phyloP scores from a whole-genome alignment of 2,113 vertebrate species.

The Martes martes region DNA sequence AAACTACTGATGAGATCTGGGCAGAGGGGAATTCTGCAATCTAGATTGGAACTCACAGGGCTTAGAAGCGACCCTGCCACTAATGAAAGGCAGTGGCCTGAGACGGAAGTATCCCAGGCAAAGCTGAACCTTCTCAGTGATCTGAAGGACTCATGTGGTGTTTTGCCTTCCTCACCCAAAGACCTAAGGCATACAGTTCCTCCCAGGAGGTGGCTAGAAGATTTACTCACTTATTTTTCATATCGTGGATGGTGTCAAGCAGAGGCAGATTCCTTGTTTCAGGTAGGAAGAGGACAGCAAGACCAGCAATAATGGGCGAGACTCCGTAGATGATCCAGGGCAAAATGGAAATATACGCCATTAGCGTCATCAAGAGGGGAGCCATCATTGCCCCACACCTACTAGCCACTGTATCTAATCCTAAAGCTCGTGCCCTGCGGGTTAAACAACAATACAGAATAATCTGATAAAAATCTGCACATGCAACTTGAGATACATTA shows the following conservation, averaged over 20 bases:
- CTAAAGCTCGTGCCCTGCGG: constrained; percentile 83
- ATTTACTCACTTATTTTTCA: constrained; percentile 21
- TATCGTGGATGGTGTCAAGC: neutral
- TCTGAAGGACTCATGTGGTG: fast-evolving
- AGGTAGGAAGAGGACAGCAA: constrained; percentile 44
- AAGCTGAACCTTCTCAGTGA: neutral
- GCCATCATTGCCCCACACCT: constrained; percentile 82
- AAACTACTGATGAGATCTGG: neutral
- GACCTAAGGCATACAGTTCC: neutral
- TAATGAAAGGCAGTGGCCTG: neutral
- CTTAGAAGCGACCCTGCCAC: neutral
- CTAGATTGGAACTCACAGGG: neutral
- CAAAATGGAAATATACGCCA: constrained; percentile 53
- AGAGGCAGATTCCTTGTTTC: neutral
- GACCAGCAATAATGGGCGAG: constrained; percentile 77
- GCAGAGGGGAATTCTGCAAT: neutral
- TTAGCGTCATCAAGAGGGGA: constrained; percentile 80
- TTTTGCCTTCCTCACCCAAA: neutral
- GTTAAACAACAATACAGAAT: neutral
- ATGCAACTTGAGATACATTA: neutral
- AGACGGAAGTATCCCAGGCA: neutral
- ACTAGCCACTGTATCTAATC: constrained; percentile 79
- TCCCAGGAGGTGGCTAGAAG: neutral
- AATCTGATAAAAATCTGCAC: neutral
- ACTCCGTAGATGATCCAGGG: constrained; percentile 82